Conservation (phyloP, 2,113 vertebrate genomes). For the Neotragus moschatus region DNA sequence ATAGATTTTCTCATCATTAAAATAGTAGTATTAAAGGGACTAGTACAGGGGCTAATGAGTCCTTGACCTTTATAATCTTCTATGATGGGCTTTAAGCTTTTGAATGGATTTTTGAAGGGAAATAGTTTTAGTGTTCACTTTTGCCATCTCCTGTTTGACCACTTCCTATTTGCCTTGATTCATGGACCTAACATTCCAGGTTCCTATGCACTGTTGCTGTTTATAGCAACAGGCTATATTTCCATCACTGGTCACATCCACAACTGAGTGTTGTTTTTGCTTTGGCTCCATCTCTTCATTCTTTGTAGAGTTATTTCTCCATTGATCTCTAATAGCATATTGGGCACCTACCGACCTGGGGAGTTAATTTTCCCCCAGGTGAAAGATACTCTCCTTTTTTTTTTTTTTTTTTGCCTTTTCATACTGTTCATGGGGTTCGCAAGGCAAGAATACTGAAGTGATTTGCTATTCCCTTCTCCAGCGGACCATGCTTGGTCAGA, state of each 20-base stretch:
- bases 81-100: background rate
- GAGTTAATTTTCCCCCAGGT: background rate
- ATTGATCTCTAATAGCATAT: background rate
- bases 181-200: background rate
- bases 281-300: background rate
- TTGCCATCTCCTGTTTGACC: background rate
- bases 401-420: background rate
- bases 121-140: background rate
- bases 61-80: background rate
- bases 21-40: background rate
- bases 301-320: background rate
- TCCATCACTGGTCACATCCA: background rate
- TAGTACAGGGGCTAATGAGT: background rate
- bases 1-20: background rate
- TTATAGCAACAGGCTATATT: background rate
- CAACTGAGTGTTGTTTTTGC: background rate
- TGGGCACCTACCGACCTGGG: fast-evolving
- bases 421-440: background rate
- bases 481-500: background rate
- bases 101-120: background rate
- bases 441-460: background rate
- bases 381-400: background rate
- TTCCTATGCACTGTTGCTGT: background rate
- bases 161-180: background rate
- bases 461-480: background rate